Percentiles rank a stretch among this genome's conserved stretches.
Conservation (phyloP, 2,113 vertebrate species). For the Anhinga anhinga region DNA sequence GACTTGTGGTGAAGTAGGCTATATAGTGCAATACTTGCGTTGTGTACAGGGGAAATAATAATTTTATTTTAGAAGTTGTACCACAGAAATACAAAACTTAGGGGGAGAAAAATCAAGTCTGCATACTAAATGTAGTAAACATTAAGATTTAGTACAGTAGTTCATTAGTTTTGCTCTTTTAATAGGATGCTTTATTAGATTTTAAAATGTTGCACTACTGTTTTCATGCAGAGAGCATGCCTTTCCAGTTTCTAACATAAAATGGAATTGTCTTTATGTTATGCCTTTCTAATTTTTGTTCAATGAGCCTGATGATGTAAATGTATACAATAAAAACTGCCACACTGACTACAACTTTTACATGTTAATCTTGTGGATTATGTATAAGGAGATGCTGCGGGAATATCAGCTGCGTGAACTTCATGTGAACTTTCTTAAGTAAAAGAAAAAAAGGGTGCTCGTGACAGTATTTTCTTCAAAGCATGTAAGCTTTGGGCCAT, state of each 20-base stretch:
- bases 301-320: background rate
- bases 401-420: background rate
- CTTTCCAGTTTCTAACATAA: background rate
- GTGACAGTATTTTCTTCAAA: background rate
- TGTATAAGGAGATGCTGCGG: background rate
- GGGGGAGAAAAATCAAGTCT: background rate
- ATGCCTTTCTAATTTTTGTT: background rate
- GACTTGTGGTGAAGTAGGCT: background rate
- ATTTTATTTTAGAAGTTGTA: background rate
- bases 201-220: background rate
- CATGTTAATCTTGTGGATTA: background rate
- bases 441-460: background rate
- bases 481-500: background rate
- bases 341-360: background rate
- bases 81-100: background rate
- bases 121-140: background rate
- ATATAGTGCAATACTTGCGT: background rate
- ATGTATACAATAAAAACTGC: constrained; percentile 22
- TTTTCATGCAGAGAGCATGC: background rate
- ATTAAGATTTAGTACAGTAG: background rate
- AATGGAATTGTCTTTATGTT: background rate
- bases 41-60: background rate
- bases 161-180: background rate
- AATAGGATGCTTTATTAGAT: background rate
- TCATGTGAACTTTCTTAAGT: background rate